Base-by-base conservation (phyloP, 2,113 vertebrate genomes). In the Amblyornis subalaris region DNA sequence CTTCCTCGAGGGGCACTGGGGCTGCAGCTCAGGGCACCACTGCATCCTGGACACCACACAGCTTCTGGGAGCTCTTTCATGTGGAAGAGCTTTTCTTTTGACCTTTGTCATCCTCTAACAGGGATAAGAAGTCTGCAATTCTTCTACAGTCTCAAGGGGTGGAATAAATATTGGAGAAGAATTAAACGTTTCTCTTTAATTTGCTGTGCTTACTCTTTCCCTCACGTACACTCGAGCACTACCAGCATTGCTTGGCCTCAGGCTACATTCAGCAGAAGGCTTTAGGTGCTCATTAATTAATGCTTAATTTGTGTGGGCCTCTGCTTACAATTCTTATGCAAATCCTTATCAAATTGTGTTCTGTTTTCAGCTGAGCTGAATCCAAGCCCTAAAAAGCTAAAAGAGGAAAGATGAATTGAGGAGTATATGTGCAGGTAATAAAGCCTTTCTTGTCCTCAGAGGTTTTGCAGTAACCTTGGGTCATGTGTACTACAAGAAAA, bases 211-310 rank as follows among this genome's bases (percentile, higher is more conserved):
- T 74, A 75, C 33, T 89, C 71, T 33, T 79, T 65, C 33, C 57
- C 58, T 77, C n/a, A 15, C 3, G 1, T 14, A 6, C 0, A 35
- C 60, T 76, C 36, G 18, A 88, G 72, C 33, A 24, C 60, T 90
- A 47, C 67, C 54, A 38, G 57, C 28, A 12, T 25, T 65, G 20
- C 62, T 85, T 85, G 10, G 17, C 84, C 77, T 90, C 87, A 65
- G 86, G 78, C 60, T 89, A 20, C 54, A 18, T 60, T 93, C 65
- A 85, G 18, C 44, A 67, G 71, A 83, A 82, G 19, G 20, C 50
- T 88, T 86, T 45, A 73, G 76, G 96, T 73, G 55, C 75, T 89
- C 73, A 20, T 97, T 90, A 93, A 94, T 87, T 90, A 83, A 71
- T 51, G 66, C 83, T 78, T 93, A 75, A 95, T 94, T 95, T 95